A percentile compares a stretch with the other conserved stretches of the same genome.
phyloP scores from a whole-genome alignment of 1,140 invertebrate species.

The Solenopsis invicta region DNA sequence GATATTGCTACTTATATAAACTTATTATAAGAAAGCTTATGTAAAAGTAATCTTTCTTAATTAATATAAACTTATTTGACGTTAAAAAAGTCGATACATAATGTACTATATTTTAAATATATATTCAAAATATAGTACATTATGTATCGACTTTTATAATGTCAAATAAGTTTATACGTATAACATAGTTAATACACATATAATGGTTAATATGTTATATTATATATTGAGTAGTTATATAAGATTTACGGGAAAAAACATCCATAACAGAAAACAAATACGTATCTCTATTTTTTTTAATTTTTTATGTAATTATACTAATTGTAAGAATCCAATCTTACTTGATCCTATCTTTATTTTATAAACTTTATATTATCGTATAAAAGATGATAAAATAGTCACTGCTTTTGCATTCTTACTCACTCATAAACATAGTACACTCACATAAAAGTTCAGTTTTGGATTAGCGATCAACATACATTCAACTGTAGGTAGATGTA shows the following conservation, averaged over 20 bases:
- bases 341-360: conserved; percentile 53
- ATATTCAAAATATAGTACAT: too few relatives aligned
- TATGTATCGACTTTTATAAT: too few relatives aligned
- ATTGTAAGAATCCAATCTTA: conserved; percentile 34
- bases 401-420: conserved; percentile 14
- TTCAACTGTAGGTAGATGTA: conserved; percentile 8
- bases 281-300: conserved; percentile 63
- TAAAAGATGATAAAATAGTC: conserved; percentile 41
- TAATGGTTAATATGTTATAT: too few relatives aligned
- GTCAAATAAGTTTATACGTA: too few relatives aligned
- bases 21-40: conserved; percentile 2
- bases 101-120: background rate
- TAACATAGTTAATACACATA: too few relatives aligned
- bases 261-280: conserved; percentile 62
- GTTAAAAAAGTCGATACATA: background rate
- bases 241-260: conserved; percentile 25
- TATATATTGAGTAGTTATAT: background rate
- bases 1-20: background rate
- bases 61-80: background rate
- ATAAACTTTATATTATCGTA: conserved; percentile 61
- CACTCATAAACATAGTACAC: background rate
- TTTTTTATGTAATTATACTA: conserved; percentile 68
- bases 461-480: background rate
- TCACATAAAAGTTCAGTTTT: too few relatives aligned
- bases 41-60: conserved; percentile 6